These are phyloP conservation scores for Rhinolophus ferrumequinum DNA, from an alignment of 2,113 vertebrate species.

Conservation along the genomic window DNA sequence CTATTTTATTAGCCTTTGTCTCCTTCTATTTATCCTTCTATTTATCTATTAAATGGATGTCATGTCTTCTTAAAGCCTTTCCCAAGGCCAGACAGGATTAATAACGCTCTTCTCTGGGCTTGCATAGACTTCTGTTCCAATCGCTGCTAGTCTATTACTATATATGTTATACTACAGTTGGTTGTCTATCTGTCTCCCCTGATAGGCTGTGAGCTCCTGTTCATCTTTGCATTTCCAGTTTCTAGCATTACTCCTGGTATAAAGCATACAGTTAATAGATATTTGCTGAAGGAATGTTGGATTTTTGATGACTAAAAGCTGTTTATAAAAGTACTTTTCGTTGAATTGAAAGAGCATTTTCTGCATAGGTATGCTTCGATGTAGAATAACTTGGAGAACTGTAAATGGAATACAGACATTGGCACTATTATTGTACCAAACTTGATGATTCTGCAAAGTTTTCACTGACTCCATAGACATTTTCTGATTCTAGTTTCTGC, in stretches of 20 bases:
- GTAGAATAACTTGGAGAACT: neutral
- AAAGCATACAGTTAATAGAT: neutral
- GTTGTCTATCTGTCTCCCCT: neutral
- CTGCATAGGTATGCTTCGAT: neutral
- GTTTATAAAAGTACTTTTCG: neutral
- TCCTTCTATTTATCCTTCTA: neutral
- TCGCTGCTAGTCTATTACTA: neutral
- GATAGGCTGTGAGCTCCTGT: neutral
- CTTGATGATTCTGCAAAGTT: neutral
- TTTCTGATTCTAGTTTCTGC: neutral
- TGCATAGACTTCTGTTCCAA: neutral
- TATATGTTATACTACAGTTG: neutral
- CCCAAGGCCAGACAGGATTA: neutral
- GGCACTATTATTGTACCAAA: neutral
- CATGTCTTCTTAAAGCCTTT: neutral
- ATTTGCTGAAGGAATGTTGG: neutral
- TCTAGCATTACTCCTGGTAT: neutral
- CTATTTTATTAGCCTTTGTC: neutral
- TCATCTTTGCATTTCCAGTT: neutral
- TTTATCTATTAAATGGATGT: neutral
- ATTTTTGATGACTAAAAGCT: neutral
- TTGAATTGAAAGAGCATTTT: neutral
- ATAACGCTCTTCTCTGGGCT: neutral
- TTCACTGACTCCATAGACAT: neutral
- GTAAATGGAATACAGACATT: neutral